These are phyloP conservation scores for Picathartes gymnocephalus DNA, from an alignment of 2,113 vertebrate genomes.

Conservation along the genomic window DNA sequence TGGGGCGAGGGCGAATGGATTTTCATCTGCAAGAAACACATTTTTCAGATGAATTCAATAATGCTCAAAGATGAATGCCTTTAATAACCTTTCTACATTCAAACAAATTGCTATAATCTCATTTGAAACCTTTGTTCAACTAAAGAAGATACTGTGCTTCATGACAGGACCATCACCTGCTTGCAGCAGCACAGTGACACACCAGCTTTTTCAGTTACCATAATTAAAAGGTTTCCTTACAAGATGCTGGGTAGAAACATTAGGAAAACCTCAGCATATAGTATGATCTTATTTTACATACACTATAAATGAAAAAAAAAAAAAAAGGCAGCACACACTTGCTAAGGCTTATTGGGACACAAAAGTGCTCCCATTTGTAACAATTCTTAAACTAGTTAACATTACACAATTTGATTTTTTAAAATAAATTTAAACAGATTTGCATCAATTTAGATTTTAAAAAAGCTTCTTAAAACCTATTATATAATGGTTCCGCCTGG, in stretches of 20 bases:
- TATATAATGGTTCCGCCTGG: background rate
- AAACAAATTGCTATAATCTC: background rate
- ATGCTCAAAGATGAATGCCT: background rate
- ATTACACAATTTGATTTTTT: no score
- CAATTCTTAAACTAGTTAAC: background rate
- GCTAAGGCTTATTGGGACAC: background rate
- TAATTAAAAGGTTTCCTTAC: background rate
- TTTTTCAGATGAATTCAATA: background rate
- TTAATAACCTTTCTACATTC: background rate
- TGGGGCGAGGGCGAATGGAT: slow-evolving; percentile 98
- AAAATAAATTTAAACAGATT: background rate
- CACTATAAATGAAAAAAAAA: background rate
- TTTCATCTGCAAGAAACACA: slow-evolving; percentile 86
- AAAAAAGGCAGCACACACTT: background rate
- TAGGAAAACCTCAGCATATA: background rate
- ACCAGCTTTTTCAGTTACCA: background rate
- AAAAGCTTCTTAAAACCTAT: background rate
- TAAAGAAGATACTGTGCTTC: background rate
- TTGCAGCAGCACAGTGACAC: background rate
- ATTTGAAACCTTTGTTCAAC: background rate
- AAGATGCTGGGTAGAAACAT: background rate
- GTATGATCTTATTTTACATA: background rate
- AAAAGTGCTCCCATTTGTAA: background rate
- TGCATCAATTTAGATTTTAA: background rate
- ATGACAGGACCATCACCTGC: background rate